These are phyloP conservation scores for Hapalemur alaotrensis DNA, from an alignment of 2,797 vertebrate species.

Conservation along the genomic window DNA sequence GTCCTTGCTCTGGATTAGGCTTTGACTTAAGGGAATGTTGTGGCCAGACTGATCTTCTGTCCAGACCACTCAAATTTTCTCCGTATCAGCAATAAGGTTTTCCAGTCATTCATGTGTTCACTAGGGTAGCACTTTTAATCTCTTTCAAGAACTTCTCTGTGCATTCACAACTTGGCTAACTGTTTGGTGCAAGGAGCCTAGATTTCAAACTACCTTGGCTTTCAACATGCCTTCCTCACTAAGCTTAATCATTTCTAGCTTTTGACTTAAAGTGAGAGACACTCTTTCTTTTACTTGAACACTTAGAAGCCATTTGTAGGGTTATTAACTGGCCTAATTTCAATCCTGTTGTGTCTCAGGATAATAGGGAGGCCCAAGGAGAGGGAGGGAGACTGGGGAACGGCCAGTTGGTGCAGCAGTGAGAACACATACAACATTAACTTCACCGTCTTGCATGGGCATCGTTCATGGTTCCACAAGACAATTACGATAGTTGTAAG, in stretches of 20 bases:
- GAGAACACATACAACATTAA: not conserved
- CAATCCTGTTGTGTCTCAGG: not conserved
- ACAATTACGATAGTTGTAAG: not conserved
- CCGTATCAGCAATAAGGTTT: not conserved
- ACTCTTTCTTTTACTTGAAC: not conserved
- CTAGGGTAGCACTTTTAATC: not conserved
- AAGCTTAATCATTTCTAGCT: not conserved
- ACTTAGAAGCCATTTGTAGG: not conserved
- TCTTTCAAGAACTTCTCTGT: not conserved
- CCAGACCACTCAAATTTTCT: not conserved
- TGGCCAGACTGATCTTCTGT: not conserved
- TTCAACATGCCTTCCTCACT: not conserved
- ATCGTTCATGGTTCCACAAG: not conserved
- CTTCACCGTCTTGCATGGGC: not conserved
- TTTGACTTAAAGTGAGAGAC: not conserved
- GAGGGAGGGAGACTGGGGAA: not conserved
- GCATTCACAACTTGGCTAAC: not conserved
- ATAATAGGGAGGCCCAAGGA: not conserved
- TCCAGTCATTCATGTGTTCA: not conserved
- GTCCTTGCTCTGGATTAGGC: not conserved
- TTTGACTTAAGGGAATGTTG: not conserved
- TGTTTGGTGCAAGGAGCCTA: not conserved
- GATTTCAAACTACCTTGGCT: not conserved
- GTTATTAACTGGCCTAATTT: not conserved
- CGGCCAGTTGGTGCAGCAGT: not conserved